Conservation (phyloP, 2,888 invertebrate species). For the Agrilus biguttatus region DNA sequence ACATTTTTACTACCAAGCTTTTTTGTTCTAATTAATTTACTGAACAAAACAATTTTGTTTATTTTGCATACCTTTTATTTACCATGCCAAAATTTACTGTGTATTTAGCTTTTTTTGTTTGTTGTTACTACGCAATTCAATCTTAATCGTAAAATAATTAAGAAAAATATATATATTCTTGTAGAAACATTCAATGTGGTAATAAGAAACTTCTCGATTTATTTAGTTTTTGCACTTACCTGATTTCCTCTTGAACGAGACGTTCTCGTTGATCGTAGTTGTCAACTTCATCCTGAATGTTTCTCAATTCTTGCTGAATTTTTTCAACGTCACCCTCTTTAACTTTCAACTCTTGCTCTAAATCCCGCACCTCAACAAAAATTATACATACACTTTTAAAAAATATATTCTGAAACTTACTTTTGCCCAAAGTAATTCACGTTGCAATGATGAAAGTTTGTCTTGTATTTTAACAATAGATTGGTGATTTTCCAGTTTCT, state of each 20-base stretch:
- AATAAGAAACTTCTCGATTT: constrained; percentile 3
- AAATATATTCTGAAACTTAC: constrained; percentile 5
- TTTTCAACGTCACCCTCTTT: constrained; percentile 5
- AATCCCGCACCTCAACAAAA: constrained; percentile 8
- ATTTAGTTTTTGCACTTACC: constrained; percentile 28
- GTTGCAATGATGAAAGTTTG: constrained; percentile 20
- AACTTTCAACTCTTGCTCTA: constrained; percentile 7
- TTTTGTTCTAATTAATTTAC: no score
- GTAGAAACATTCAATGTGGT: not conserved
- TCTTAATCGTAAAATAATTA: no score
- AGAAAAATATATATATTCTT: not conserved
- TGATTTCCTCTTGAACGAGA: constrained; percentile 29
- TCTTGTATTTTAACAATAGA: constrained; percentile 21
- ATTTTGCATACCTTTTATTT: no score
- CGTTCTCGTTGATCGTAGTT: constrained; percentile 28
- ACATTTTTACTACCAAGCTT: no score
- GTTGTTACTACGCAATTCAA: no score
- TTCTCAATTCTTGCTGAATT: constrained; percentile 3
- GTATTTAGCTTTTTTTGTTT: no score
- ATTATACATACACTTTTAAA: constrained; percentile 1
- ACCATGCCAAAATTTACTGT: no score
- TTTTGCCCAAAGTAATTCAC: constrained; percentile 16
- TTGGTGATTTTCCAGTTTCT: constrained; percentile 19
- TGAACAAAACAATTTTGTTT: no score
- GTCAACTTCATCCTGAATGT: constrained; percentile 24